Percentiles rank a stretch among this genome's conserved stretches.
Evolutionary conservation across 2,888 invertebrate genomes (phyloP).

Genomic region (Julus scanicus): DNA sequence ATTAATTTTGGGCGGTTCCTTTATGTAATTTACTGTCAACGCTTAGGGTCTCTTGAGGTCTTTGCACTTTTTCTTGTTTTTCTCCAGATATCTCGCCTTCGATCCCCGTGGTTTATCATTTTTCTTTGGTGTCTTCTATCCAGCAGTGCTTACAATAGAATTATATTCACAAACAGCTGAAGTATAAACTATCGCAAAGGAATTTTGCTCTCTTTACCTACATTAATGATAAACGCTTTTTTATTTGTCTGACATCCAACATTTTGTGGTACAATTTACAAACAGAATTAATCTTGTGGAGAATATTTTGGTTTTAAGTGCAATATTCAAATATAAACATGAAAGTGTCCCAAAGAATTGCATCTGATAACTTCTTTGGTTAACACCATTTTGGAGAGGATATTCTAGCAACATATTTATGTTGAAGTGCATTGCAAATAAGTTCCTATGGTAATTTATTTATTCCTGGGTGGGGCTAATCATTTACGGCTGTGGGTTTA

Average conservation of each 20-base stretch:
- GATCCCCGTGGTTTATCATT: not conserved
- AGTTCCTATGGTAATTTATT: not conserved
- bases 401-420: not conserved
- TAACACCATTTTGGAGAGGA: not conserved
- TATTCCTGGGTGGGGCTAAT: not conserved
- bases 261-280: not conserved
- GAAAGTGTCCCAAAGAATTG: not conserved
- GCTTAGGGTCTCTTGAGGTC: slow-evolving; percentile 9
- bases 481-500: slow-evolving; percentile 25
- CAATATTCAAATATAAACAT: not conserved
- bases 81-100: slow-evolving; percentile 1
- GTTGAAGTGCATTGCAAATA: not conserved
- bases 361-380: not conserved
- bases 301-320: not conserved
- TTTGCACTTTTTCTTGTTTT: slow-evolving; percentile 16
- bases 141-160: not conserved
- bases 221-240: not conserved
- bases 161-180: not conserved
- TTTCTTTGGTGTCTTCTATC: not conserved
- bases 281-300: no score
- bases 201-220: slow-evolving; percentile 4
- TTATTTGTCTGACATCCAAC: not conserved
- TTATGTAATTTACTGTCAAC: slow-evolving; percentile 7
- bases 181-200: not conserved
- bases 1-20: slow-evolving; percentile 28